These are phyloP conservation scores for Ptychobarbus kaznakovi DNA, from an alignment of 2,797 vertebrate species.

Conservation along the genomic window DNA sequence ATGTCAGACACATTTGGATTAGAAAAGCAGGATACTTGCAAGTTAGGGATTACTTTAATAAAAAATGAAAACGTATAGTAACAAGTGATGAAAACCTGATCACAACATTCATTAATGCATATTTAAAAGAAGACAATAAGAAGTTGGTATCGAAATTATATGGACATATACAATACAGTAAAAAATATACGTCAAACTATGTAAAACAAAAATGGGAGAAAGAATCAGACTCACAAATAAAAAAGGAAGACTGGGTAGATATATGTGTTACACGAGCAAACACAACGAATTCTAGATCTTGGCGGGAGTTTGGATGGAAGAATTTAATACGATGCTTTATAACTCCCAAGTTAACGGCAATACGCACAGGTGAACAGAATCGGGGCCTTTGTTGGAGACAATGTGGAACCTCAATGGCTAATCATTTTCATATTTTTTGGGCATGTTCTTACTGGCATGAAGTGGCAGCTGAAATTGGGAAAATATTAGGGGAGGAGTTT, in stretches of 20 bases:
- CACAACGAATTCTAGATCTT: not conserved
- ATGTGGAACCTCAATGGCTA: not conserved
- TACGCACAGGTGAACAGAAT: not conserved
- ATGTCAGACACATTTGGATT: not conserved
- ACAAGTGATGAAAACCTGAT: not conserved
- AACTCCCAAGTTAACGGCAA: not conserved
- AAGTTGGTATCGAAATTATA: not conserved
- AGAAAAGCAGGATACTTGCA: not conserved
- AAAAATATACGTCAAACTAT: not conserved
- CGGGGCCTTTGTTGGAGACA: not conserved
- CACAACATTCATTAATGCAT: not conserved
- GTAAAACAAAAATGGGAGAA: not conserved
- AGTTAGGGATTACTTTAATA: not conserved
- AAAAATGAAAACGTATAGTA: not conserved
- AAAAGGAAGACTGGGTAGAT: not conserved
- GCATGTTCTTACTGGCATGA: not conserved
- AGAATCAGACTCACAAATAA: not conserved
- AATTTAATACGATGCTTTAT: not conserved
- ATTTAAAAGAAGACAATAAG: not conserved
- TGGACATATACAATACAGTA: not conserved
- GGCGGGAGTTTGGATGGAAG: not conserved
- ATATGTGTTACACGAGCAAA: not conserved
- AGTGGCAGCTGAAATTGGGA: not conserved
- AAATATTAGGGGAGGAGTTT: not conserved
- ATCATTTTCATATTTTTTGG: not conserved